Evolutionary conservation across 2,797 vertebrate species (phyloP), one percentile per base, ranked within the genome.

Genomic region (Botia almorhae): DNA sequence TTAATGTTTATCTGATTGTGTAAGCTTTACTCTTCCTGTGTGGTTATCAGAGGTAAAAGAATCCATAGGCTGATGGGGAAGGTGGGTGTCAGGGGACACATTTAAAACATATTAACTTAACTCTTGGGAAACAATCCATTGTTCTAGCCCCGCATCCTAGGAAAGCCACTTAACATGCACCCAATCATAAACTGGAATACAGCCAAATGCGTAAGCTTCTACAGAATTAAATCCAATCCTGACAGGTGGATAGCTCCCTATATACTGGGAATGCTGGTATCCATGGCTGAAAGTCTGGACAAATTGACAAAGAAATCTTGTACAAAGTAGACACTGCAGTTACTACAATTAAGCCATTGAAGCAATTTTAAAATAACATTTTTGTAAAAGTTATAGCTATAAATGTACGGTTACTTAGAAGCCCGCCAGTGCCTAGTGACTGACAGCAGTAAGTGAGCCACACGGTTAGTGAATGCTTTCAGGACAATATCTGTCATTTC

Each of bases 81-180:
- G 85, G 87, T 23, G 80, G 86, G 92, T 92, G 91, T 85, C 92
- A 89, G 89, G 91, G 92, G 94, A 93, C 88, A 89, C 91, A 92
- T 94, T 93, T 89, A 89, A 89, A 90, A 87, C 89, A 91, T 93
- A 94, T 94, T 93, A 94, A 90, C 93, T 94, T 94, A 94, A 93
- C 91, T 91, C 92, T 89, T 85, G 90, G 92, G 91, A 92, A 92
- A 87, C 89, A 88, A 90, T 92, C 91, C 89, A 92, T 93, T 93
- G 92, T 93, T 94, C 91, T 89, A 87, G 89, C 87, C 89, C 89
- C 91, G 90, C 90, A 92, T 93, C 88, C 90, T 91, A 90, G 87
- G 91, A 93, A 91, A 91, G 90, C 89, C 90, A 90, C 89, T 2
- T 85, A 85, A 64, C 13, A 53, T 36, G 69, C 68, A 80, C 43